Base-by-base conservation (phyloP, 2,797 vertebrate genomes). In the Myotis daubentonii region DNA sequence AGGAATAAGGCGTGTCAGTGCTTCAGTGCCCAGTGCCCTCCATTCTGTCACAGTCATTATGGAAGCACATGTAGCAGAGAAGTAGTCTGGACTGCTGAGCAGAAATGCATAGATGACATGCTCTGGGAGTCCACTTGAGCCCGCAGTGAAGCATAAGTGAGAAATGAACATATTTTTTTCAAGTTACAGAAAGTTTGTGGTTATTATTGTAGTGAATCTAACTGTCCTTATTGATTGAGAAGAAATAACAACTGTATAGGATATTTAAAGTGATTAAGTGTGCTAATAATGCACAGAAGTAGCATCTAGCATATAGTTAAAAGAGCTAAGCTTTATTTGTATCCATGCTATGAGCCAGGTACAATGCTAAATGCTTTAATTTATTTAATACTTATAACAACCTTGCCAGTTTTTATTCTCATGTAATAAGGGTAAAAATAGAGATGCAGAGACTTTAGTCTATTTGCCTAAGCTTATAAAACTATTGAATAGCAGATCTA, bases 341-440 rank as follows among this genome's bases (percentile, higher is more conserved):
- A 25, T 19, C 22, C 13, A 33, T 82, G 10, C 9, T 74, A 5
- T 47, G 9, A 60, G 4, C 3, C 44, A 75, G 53, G 17, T 23
- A 72, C 0, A 22, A 25, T 41, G 44, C 22, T 60, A 66, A 76
- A 20, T 36, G 25, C 9, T 68, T 76, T 68, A 44, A 49, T 55
- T 25, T 86, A 22, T 41, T 86, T 70, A 91, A 70, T 95, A 33
- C 65, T 87, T 95, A 38, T 60, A 41, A 72, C 16, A 81, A 86
- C 6, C 16, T 36, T 91, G 10, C 68, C 38, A 55, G 0, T 51
- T 84, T 91, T 89, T 80, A 55, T 81, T 89, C 25, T 51, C 20
- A 38, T 91, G 86, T 53, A 49, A 66, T 82, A 6, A 15, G 1
- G 30, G 6, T 92, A 28, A 60, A 81, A 89, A 88, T 93, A 51